phyloP scores from a whole-genome alignment of 2,888 invertebrate genomes.

The Iselma pallidipennis region DNA sequence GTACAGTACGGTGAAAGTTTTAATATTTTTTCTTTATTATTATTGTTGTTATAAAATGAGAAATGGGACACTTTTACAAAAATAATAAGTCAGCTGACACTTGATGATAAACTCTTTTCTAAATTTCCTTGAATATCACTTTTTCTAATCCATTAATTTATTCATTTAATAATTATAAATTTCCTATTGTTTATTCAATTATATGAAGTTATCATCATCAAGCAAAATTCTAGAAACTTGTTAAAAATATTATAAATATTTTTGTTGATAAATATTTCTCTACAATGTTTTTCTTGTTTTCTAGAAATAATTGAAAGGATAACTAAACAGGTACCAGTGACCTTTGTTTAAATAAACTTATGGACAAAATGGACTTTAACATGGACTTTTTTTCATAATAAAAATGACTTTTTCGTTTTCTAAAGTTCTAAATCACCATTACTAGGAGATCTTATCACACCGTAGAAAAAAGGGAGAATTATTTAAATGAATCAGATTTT shows the following conservation, averaged over 20 bases:
- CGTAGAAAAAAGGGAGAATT: background rate
- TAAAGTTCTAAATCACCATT: too few relatives aligned
- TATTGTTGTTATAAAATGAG: background rate
- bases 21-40: too few relatives aligned
- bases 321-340: background rate
- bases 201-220: background rate
- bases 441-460: background rate
- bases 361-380: too few relatives aligned
- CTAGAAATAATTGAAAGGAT: background rate
- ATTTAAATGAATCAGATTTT: background rate
- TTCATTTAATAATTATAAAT: background rate
- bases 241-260: background rate
- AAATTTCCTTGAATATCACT: background rate
- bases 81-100: background rate
- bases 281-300: background rate
- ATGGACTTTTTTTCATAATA: too few relatives aligned
- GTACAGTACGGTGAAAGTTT: background rate
- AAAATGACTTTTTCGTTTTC: too few relatives aligned
- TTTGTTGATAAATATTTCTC: background rate
- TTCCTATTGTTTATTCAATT: too few relatives aligned
- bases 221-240: background rate
- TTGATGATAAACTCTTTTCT: background rate
- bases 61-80: constrained; percentile 1
- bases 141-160: background rate
- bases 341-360: background rate